Percentiles rank a stretch among this genome's conserved stretches.
phyloP scores from a whole-genome alignment of 2,888 invertebrate genomes.

The Aethes cnicana region DNA sequence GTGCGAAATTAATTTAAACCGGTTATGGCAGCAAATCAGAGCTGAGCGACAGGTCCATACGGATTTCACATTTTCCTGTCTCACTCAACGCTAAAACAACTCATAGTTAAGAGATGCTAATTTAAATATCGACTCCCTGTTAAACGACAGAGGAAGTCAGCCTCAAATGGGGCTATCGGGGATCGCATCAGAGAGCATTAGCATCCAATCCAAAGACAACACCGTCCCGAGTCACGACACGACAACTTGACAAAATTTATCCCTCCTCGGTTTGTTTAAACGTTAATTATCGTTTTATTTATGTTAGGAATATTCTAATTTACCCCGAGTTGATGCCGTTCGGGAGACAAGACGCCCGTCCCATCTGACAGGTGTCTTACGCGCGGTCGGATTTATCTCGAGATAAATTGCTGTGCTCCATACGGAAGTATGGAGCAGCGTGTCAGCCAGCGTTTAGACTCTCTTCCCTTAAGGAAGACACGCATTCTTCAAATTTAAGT shows the following conservation, averaged over 20 bases:
- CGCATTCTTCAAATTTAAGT: background rate
- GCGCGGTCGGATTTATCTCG: slow-evolving; percentile 68
- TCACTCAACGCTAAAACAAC: too few species aligned
- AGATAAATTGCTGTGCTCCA: slow-evolving; percentile 62
- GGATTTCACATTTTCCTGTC: too few species aligned
- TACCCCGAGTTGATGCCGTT: slow-evolving; percentile 64
- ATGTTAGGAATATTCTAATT: slow-evolving; percentile 73
- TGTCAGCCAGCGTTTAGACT: slow-evolving; percentile 40
- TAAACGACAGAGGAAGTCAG: background rate
- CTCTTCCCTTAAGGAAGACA: slow-evolving; percentile 35
- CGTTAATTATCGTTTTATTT: slow-evolving; percentile 73
- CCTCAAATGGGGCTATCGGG: background rate
- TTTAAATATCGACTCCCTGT: background rate
- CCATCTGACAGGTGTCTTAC: slow-evolving; percentile 74
- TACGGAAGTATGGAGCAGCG: slow-evolving; percentile 43
- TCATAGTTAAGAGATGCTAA: background rate
- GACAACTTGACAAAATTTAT: slow-evolving; percentile 65
- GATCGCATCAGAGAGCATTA: slow-evolving; percentile 2
- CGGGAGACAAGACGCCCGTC: slow-evolving; percentile 60
- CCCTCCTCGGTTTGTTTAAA: slow-evolving; percentile 66
- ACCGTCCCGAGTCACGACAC: slow-evolving; percentile 48
- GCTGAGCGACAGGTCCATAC: slow-evolving; percentile 7
- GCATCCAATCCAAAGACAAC: slow-evolving; percentile 41
- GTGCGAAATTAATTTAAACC: slow-evolving; percentile 42
- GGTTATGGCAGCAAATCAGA: slow-evolving; percentile 17